Evolutionary conservation across 2,888 invertebrate genomes (phyloP).

Genomic region (Stenodema calcarata): DNA sequence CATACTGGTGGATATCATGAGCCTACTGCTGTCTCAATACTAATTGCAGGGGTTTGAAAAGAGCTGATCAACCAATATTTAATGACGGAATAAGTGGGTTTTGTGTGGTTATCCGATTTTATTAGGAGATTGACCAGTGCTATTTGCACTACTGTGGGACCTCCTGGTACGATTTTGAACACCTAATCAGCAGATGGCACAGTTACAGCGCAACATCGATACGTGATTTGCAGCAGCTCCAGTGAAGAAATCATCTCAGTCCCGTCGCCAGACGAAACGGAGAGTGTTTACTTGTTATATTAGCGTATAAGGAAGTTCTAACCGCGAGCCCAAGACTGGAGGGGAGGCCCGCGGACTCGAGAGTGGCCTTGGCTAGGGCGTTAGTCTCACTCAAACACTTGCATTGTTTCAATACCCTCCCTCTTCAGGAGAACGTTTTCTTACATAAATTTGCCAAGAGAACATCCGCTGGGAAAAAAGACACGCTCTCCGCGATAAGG

Average conservation of each 20-base stretch:
- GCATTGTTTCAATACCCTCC: conserved; percentile 40
- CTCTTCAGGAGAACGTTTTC: not conserved
- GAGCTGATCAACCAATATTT: no score
- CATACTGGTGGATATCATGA: no score
- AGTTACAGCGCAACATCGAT: no score
- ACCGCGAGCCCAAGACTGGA: not conserved
- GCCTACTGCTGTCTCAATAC: no score
- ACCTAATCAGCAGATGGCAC: no score
- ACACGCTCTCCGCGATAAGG: not conserved
- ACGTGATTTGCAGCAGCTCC: not conserved
- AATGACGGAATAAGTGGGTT: no score
- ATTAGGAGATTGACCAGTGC: no score
- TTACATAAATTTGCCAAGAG: conserved; percentile 33
- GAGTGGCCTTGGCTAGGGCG: conserved; percentile 55
- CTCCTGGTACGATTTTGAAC: no score
- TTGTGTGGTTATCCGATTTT: no score
- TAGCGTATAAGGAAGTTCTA: not conserved
- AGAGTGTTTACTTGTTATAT: conserved; percentile 38
- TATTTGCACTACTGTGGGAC: no score
- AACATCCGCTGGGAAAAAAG: not conserved
- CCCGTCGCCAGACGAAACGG: not conserved
- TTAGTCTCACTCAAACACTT: conserved; percentile 52
- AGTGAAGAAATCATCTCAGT: not conserved
- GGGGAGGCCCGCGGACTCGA: not conserved
- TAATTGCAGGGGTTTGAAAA: no score